Evolutionary conservation across 2,797 vertebrate genomes (phyloP).

Genomic region (Pipistrellus pygmaeus): DNA sequence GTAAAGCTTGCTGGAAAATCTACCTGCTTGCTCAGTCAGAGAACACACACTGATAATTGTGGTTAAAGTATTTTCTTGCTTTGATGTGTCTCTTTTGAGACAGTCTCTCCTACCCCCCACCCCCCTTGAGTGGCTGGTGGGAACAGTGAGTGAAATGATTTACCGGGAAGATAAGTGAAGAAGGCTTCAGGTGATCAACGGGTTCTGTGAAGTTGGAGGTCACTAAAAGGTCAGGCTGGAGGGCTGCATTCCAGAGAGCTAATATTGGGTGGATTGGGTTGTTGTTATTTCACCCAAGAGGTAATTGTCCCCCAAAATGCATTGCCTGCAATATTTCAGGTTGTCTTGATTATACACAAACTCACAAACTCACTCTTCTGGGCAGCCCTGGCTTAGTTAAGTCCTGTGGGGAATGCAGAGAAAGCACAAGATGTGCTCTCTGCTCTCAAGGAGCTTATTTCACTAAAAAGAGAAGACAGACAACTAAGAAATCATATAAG

Average conservation of each 20-base stretch:
- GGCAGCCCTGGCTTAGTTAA: constrained; percentile 47
- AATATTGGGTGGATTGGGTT: background rate
- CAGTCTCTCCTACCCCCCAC: background rate
- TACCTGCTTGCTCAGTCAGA: constrained; percentile 7
- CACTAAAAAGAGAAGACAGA: constrained; percentile 44
- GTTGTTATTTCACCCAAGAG: constrained; percentile 67
- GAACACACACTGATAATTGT: background rate
- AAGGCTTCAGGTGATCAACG: constrained; percentile 48
- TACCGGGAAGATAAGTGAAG: constrained; percentile 55
- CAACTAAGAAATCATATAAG: constrained; percentile 37
- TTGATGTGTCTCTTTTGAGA: constrained; percentile 64
- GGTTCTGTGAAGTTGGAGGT: constrained; percentile 34
- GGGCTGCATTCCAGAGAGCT: constrained; percentile 54
- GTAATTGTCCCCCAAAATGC: constrained; percentile 51
- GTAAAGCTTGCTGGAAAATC: constrained; percentile 10
- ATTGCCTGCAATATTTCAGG: constrained; percentile 60
- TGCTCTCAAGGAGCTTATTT: constrained; percentile 53
- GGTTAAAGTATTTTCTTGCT: constrained; percentile 10
- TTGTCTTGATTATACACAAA: constrained; percentile 56
- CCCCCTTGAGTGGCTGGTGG: background rate
- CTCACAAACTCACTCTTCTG: background rate
- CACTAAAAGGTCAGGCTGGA: constrained; percentile 34
- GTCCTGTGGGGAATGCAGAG: background rate
- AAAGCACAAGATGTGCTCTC: constrained; percentile 5
- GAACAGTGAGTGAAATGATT: constrained; percentile 55